Base-by-base conservation (phyloP, 2,888 invertebrate species). In the Folsomia manolachei region DNA sequence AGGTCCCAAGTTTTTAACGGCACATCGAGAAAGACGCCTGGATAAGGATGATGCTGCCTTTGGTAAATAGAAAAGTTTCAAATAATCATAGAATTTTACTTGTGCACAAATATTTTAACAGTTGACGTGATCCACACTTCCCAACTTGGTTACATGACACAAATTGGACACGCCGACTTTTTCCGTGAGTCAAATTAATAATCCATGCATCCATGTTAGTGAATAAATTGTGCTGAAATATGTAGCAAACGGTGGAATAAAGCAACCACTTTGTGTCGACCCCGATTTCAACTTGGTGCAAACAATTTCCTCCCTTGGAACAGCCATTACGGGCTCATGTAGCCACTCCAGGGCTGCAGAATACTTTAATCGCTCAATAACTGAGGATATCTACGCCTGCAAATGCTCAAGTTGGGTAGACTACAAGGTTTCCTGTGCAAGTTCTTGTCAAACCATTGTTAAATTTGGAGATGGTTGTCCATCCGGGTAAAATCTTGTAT, bases 41-140 rank as follows among this genome's bases (percentile, higher is more conserved):
- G 89, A 89, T 82, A 83, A 84, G 0, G 81, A 84, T 0, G 89
- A 89, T 78, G 89, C 89, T 0, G 85, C 87, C 61, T 89, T 89
- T 81, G 56, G 18, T 51, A 9, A 11, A 11, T 11, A 11, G 51
- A 51, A 51, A 18, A 51, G 9, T 51, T 51, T 9, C 18, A 11
- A 51, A 51, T 51, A 11, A 18, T 9, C 9, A 51, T 51, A 11
- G 18, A 9, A 9, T 51, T 11, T 51, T 51, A 11, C 9, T 11
- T 51, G 51, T 51, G 51, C 51, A 51, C 18, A 11, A 51, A 51
- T 51, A 51, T 51, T 51, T 11, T 9, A 9, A 11, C 18, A 9
- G 89, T 89, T 0, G 89, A 90, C 82, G 86, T 90, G 2, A 90
- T 91, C 72, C 91, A 91, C 81, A 89, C 90, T 0, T 71, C 71